Percentiles rank a stretch among this genome's conserved stretches.
Evolutionary conservation across 2,113 vertebrate genomes (phyloP).

Genomic region (Pollachius pollachius): DNA sequence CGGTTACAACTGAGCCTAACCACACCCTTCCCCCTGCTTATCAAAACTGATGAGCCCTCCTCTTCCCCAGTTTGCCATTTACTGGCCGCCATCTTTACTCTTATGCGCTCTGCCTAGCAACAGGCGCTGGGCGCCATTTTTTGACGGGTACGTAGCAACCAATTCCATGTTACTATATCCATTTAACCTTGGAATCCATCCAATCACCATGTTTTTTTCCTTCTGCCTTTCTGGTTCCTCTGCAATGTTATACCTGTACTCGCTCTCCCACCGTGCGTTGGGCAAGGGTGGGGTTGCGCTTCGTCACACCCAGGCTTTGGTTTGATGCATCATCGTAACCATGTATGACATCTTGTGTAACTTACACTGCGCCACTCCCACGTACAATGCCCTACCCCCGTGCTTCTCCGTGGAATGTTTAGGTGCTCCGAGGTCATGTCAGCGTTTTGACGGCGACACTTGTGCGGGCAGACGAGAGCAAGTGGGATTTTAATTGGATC

Average conservation of each 20-base stretch:
- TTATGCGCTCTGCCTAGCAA: conserved; percentile 73
- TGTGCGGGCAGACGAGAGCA: conserved; percentile 33
- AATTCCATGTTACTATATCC: conserved; percentile 59
- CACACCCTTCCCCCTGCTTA: conserved; percentile 59
- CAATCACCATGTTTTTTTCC: conserved; percentile 20
- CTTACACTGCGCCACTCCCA: conserved; percentile 32
- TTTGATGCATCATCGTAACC: conserved; percentile 64
- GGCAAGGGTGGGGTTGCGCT: conserved; percentile 45
- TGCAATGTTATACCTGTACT: conserved; percentile 39
- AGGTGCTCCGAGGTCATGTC: conserved; percentile 40
- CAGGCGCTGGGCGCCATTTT: conserved; percentile 63
- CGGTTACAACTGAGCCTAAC: conserved; percentile 47
- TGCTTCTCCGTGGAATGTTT: conserved; percentile 25
- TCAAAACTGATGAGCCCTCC: conserved; percentile 60
- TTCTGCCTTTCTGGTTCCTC: conserved; percentile 12
- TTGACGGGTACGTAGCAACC: conserved; percentile 39
- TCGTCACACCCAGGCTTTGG: conserved; percentile 48
- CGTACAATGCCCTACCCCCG: conserved; percentile 14
- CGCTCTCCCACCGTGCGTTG: no score
- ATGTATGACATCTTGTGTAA: conserved; percentile 60
- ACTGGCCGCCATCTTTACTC: conserved; percentile 63
- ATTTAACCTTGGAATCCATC: conserved; percentile 40
- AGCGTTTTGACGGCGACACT: conserved; percentile 33
- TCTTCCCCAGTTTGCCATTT: conserved; percentile 61
- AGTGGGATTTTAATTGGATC: conserved; percentile 72